These are phyloP conservation scores for Pammene fasciana DNA, from an alignment of 2,888 invertebrate genomes.

Conservation along the genomic window DNA sequence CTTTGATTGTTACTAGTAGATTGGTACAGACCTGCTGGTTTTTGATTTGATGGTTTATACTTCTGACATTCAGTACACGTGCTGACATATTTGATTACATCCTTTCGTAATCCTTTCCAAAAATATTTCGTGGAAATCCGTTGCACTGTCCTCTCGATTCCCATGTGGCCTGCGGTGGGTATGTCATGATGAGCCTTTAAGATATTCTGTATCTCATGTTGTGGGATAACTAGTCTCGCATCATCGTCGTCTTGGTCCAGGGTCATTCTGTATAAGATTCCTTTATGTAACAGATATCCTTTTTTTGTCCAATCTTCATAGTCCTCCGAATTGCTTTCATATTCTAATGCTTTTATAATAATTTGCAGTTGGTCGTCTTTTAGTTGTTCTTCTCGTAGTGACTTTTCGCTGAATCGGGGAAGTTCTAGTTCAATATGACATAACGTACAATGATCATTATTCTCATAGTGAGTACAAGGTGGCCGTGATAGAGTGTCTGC, in stretches of 20 bases:
- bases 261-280: not conserved
- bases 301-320: not conserved
- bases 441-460: no score
- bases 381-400: no score
- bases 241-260: not conserved
- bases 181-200: not conserved
- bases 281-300: not conserved
- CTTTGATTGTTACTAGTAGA: not conserved
- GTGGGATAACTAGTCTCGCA: not conserved
- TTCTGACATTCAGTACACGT: constrained; percentile 1
- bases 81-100: not conserved
- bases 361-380: no score
- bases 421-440: no score
- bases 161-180: not conserved
- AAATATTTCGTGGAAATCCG: not conserved
- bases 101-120: not conserved
- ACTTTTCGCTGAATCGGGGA: no score
- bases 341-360: no score
- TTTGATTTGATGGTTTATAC: not conserved
- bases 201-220: not conserved
- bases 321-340: no score
- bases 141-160: not conserved
- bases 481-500: no score
- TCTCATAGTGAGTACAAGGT: no score
- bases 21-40: not conserved